phyloP scores from a whole-genome alignment of 2,888 invertebrate species.

The Merodon equestris region DNA sequence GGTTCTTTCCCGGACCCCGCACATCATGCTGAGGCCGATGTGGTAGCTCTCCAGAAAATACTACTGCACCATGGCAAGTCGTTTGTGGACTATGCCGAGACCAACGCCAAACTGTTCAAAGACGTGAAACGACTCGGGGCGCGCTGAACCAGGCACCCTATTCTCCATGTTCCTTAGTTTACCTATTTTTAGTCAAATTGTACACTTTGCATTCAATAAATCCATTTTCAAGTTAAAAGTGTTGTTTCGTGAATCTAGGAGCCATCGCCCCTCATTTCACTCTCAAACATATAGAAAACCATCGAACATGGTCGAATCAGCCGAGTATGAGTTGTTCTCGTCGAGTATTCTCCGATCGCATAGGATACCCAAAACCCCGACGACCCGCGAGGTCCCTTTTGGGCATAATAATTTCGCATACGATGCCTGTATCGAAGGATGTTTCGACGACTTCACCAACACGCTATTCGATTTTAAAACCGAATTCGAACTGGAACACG shows the following conservation, averaged over 20 bases:
- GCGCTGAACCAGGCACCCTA: background rate
- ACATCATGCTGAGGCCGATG: conserved; percentile 86
- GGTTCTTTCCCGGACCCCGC: conserved; percentile 77
- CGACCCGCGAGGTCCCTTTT: background rate
- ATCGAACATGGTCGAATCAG: conserved; percentile 32
- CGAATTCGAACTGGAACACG: conserved; percentile 71
- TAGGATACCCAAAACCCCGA: too few relatives aligned
- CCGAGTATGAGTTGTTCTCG: conserved; percentile 9
- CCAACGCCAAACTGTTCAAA: conserved; percentile 73
- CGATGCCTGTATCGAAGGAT: conserved; percentile 41
- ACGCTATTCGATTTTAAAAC: conserved; percentile 21
- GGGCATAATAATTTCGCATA: conserved; percentile 19
- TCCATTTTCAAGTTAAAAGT: too few relatives aligned
- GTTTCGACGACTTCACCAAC: conserved; percentile 20
- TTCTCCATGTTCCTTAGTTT: too few relatives aligned
- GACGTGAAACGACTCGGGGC: conserved; percentile 66
- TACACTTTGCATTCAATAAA: too few relatives aligned
- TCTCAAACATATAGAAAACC: background rate
- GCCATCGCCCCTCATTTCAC: too few relatives aligned
- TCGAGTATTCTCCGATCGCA: conserved; percentile 19
- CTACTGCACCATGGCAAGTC: conserved; percentile 80
- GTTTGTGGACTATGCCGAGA: conserved; percentile 81
- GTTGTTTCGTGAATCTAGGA: too few relatives aligned
- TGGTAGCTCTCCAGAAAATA: conserved; percentile 82
- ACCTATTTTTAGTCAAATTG: too few relatives aligned